Base-by-base conservation (phyloP, 2,797 vertebrate genomes). In the Crenuchus spilurus region DNA sequence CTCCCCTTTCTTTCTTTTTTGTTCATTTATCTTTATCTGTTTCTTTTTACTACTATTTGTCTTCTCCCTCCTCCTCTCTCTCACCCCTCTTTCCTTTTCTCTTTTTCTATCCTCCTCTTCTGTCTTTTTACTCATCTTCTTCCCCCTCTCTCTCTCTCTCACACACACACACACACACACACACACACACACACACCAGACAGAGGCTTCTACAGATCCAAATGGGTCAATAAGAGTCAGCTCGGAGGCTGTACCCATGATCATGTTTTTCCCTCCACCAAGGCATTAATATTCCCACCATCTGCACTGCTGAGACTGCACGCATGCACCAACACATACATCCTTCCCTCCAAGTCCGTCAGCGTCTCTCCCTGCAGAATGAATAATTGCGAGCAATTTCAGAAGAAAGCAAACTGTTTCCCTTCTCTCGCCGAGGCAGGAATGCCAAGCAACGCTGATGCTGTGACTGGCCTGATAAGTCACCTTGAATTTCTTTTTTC, bases 271-370 rank as follows among this genome's bases (percentile, higher is more conserved):
- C 22, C 58, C 52, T 46, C 22, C 44, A 46, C 42, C 39, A 16
- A 37, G 35, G 11, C 61, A 60, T 78, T 78, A 81, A 76, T 73
- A 78, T 81, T 76, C 52, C 44, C 41, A 66, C 52, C 46, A 70
- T 66, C 70, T 73, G 55, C 54, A 73, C 35, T 33, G 58, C 48
- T 60, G 57, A 70, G 54, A 46, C 54, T 6, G 14, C 67, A 68
- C 42, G 35, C 44, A 28, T 68, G 54, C 65, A 51, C 26, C 60
- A 73, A 35, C 13, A 39, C 65, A 72, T 58, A 63, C 31, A 64
- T 62, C 31, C 14, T 37, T 65, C 73, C 18, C 58, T 35, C 20
- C 31, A 26, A 52, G 76, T 49, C 49, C 49, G 48, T 63, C 20
- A 28, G 31, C 22, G 24, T 60, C 26, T 18, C 58, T 74, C 33